A percentile compares a stretch with the other conserved stretches of the same genome.
phyloP scores from a whole-genome alignment of 2,113 vertebrate species.

The Poecile atricapillus region DNA sequence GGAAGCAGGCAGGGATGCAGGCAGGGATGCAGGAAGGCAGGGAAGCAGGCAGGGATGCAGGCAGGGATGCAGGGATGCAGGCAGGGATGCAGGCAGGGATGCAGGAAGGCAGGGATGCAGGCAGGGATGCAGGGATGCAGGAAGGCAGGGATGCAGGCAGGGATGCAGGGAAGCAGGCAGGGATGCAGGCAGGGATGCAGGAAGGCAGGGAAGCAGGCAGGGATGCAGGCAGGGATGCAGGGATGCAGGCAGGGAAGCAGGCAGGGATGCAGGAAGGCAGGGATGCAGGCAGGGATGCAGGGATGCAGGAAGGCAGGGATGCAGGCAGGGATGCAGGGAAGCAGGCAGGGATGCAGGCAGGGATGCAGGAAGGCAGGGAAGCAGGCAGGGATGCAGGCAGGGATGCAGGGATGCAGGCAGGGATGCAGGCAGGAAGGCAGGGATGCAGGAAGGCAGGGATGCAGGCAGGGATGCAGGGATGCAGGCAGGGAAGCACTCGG shows the following conservation, averaged over 20 bases:
- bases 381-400: neutral
- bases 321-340: neutral
- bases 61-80: neutral
- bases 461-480: no score
- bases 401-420: neutral
- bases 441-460: no score
- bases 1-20: neutral
- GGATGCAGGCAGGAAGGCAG: no score
- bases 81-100: no score
- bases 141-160: no score
- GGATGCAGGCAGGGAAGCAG: no score
- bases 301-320: neutral
- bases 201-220: neutral
- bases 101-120: no score
- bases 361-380: no score
- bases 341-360: neutral
- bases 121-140: no score
- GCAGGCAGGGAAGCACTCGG: neutral
- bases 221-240: neutral
- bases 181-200: neutral
- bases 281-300: neutral
- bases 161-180: accelerated
- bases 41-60: neutral
- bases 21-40: no score
- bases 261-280: neutral